These are phyloP conservation scores for Grammomys dolichurus DNA, from an alignment of 2,113 vertebrate species.

Conservation along the genomic window DNA sequence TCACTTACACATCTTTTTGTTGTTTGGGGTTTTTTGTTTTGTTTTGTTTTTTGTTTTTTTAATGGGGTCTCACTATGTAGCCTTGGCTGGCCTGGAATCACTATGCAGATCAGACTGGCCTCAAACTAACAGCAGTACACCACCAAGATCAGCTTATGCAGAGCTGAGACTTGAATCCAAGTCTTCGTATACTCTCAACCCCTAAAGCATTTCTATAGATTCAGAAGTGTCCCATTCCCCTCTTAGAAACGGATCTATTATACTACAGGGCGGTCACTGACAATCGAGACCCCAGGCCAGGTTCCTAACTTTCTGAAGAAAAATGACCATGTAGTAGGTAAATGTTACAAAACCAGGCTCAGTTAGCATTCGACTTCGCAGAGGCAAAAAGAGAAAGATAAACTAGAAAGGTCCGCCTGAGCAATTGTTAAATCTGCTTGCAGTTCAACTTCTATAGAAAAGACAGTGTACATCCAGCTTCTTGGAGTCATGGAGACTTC, in stretches of 20 bases:
- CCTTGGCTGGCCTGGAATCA: neutral
- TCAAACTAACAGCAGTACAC: neutral
- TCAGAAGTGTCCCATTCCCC: neutral
- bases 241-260: neutral
- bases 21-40: neutral
- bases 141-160: neutral
- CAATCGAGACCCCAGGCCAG: neutral
- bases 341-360: neutral
- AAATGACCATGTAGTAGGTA: neutral
- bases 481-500: neutral
- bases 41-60: too few relatives aligned
- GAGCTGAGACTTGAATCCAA: neutral
- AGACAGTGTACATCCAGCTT: too few relatives aligned
- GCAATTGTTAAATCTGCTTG: neutral
- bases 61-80: neutral
- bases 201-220: neutral
- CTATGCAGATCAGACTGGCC: neutral
- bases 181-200: neutral
- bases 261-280: neutral
- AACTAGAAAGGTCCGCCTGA: neutral
- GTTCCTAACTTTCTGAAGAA: neutral
- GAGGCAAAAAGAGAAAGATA: neutral
- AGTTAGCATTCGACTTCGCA: neutral
- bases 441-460: neutral
- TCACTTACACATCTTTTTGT: neutral